Evolutionary conservation across 2,113 vertebrate genomes (phyloP), one percentile per base, ranked within the genome.

Genomic region (Stegastes partitus): DNA sequence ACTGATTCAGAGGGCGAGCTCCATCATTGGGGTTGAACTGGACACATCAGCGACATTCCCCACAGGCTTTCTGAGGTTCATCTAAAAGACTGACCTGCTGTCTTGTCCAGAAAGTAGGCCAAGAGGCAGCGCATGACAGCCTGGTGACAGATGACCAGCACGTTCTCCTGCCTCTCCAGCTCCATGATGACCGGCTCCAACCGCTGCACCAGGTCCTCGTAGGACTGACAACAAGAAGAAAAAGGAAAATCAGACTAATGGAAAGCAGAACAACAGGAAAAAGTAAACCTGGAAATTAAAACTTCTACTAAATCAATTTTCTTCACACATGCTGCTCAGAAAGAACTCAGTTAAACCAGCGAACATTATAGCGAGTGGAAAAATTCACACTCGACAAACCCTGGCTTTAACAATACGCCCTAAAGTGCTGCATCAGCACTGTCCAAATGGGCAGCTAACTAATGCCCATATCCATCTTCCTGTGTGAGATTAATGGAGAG

Each of bases 141-240:
- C 82, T 99, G 98, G 93, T 99, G 98, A 85, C 98, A 99, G 91
- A 99, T 94, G 79, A 99, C 98, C 89, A 99, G 91, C 28, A 99
- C 96, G 0, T 99, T 99, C 93, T 99, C 98, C 84, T 99, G 98
- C 56, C 98, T 93, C 94, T 99, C 98, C 67, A 99, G 94, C 86
- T 99, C 98, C 98, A 99, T 99, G 91, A 99, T 99, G 82, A 98
- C 98, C 0, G 98, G 98, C 88, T 99, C 98, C 42, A 99, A 90
- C 0, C 98, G 93, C 93, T 99, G 98, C 82, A 99, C 98, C 86
- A 99, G 93, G 91, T 99, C 98, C 91, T 99, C 98, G 2, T 99
- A 99, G 39, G 98, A 99, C 98, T 99, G 83, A 77, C 37, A 11
- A 19, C 11, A 34, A 47, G 22, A 5, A 55, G 15, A 45, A 3